A percentile compares a stretch with the other conserved stretches of the same genome.
Conservation (phyloP, 1,140 invertebrate genomes). For the Halyomorpha halys region DNA sequence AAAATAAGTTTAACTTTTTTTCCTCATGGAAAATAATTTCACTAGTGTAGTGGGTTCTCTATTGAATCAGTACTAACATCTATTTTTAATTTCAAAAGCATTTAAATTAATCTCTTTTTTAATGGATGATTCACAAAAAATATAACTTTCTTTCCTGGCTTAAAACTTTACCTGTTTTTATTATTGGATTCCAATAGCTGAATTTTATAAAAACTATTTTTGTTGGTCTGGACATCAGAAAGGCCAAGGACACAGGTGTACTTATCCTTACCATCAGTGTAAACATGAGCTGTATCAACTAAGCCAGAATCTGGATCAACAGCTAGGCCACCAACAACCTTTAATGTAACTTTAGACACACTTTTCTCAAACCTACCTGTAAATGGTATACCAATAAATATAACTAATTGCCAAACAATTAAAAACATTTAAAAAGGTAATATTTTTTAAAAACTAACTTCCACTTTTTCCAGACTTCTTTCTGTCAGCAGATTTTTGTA, state of each 20-base stretch:
- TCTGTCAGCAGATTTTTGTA: constrained; percentile 9
- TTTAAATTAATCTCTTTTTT: too few relatives aligned
- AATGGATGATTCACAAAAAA: not conserved
- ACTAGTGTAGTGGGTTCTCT: too few relatives aligned
- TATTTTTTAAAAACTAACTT: constrained; percentile 5
- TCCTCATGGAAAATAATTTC: too few relatives aligned
- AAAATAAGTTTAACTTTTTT: too few relatives aligned
- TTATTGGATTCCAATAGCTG: constrained; percentile 76
- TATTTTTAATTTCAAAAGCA: too few relatives aligned
- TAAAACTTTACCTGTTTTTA: constrained; percentile 41
- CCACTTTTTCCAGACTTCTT: constrained; percentile 26
- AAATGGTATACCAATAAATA: not conserved
- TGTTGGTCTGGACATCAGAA: constrained; percentile 74
- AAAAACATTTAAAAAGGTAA: too few relatives aligned
- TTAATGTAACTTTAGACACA: constrained; percentile 55
- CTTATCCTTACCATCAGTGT: constrained; percentile 48
- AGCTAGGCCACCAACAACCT: constrained; percentile 75
- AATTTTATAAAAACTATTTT: constrained; percentile 92
- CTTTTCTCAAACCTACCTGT: constrained; percentile 27
- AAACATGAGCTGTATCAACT: constrained; percentile 70
- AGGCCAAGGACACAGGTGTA: constrained; percentile 70
- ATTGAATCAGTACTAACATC: too few relatives aligned
- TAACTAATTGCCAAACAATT: not conserved
- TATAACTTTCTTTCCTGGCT: too few relatives aligned
- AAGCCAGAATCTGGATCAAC: constrained; percentile 83